Conservation (phyloP, 2,113 vertebrate species). For the Vulpes vulpes region DNA sequence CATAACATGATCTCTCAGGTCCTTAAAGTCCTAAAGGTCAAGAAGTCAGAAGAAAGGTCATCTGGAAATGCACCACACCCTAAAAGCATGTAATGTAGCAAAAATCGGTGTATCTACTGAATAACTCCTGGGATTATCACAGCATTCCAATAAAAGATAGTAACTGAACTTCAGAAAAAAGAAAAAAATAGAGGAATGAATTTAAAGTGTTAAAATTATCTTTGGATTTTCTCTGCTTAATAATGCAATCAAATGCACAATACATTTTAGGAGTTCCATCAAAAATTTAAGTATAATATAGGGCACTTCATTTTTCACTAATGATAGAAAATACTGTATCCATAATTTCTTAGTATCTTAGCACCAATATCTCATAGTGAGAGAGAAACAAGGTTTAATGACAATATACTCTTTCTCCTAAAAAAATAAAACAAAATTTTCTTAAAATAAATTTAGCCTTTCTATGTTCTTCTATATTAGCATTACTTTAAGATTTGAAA, state of each 20-base stretch:
- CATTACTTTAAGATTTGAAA: slow-evolving; percentile 12
- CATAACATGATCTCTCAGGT: background rate
- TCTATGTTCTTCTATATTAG: background rate
- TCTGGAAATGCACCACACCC: background rate
- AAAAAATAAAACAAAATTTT: background rate
- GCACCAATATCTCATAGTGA: background rate
- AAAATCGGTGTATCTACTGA: background rate
- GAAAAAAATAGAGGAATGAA: background rate
- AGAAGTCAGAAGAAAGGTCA: background rate
- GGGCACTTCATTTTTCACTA: background rate
- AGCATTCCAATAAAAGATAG: background rate
- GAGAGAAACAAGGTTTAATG: background rate
- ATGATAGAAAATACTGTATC: background rate
- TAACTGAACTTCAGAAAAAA: background rate
- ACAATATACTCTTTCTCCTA: background rate
- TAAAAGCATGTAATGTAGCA: background rate
- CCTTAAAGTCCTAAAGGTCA: background rate
- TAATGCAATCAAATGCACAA: background rate
- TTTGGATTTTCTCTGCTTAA: slow-evolving; percentile 2
- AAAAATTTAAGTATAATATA: background rate
- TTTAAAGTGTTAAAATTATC: background rate
- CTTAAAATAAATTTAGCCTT: background rate
- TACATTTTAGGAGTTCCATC: background rate
- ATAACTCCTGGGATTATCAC: background rate
- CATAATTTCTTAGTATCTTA: background rate